phyloP scores from a whole-genome alignment of 2,113 vertebrate genomes.

The Spheniscus mendiculus region DNA sequence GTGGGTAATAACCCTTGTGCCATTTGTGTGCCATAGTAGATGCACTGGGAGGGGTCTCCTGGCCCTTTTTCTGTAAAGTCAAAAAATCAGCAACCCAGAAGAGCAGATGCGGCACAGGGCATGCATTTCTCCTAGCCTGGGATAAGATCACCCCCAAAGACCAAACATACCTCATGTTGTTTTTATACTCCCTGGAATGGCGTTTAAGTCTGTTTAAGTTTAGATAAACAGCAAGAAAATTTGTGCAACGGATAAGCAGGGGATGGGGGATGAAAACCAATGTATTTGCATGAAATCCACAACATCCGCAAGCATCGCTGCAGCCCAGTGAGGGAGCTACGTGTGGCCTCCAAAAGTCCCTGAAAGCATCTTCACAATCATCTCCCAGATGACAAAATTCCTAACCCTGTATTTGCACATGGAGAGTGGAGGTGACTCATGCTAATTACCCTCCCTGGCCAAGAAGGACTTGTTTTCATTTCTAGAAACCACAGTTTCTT shows the following conservation, averaged over 20 bases:
- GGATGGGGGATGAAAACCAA: not conserved
- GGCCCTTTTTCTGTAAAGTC: not conserved
- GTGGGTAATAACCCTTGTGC: not conserved
- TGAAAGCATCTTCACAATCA: not conserved
- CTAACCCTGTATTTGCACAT: not conserved
- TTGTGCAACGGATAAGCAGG: not conserved
- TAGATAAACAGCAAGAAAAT: not conserved
- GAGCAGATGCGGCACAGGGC: not conserved
- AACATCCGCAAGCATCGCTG: not conserved
- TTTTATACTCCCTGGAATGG: not conserved
- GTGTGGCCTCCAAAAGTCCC: not conserved
- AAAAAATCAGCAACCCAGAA: not conserved
- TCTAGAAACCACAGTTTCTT: slow-evolving; percentile 37
- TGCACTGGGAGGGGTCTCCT: not conserved
- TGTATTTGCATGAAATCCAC: not conserved
- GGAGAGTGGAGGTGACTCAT: slow-evolving; percentile 42
- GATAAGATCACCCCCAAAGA: not conserved
- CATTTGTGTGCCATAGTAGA: not conserved
- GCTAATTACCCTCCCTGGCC: slow-evolving; percentile 18
- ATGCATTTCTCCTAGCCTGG: not conserved
- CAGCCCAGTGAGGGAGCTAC: not conserved
- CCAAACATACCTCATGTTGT: not conserved
- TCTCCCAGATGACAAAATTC: not conserved
- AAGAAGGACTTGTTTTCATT: slow-evolving; percentile 44
- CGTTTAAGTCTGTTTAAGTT: not conserved